phyloP scores from a whole-genome alignment of 2,113 vertebrate genomes.

The Eleginops maclovinus region DNA sequence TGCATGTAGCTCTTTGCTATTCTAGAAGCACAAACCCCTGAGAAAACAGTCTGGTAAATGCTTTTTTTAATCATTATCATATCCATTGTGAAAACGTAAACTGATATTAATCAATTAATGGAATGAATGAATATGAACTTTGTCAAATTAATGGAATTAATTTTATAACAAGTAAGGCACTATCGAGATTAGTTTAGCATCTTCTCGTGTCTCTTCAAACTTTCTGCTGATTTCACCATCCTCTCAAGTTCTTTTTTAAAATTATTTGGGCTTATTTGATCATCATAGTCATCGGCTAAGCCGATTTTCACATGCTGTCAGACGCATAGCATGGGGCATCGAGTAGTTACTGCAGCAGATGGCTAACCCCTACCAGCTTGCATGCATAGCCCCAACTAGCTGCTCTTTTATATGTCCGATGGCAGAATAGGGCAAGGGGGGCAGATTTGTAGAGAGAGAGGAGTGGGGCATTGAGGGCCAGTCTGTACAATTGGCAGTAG shows the following conservation, averaged over 20 bases:
- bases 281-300: conserved; percentile 68
- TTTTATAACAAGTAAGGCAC: conserved; percentile 29
- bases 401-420: conserved; percentile 73
- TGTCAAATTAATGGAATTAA: conserved; percentile 9
- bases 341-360: conserved; percentile 71
- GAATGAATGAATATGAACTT: neutral
- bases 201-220: conserved; percentile 20
- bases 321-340: conserved; percentile 71
- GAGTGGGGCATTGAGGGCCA: conserved; percentile 84
- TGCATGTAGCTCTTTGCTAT: neutral
- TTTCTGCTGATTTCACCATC: neutral
- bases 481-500: conserved; percentile 81
- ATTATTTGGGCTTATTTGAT: conserved; percentile 48
- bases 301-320: conserved; percentile 78
- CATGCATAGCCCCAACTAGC: conserved; percentile 82
- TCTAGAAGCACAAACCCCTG: conserved; percentile 4
- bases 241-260: neutral
- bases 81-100: conserved; percentile 20
- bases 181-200: conserved; percentile 23
- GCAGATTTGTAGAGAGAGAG: conserved; percentile 77
- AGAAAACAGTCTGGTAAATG: neutral
- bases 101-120: neutral
- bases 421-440: conserved; percentile 77
- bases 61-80: conserved; percentile 7
- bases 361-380: conserved; percentile 86